These are phyloP conservation scores for Notiomystis cincta DNA, from an alignment of 2,113 vertebrate genomes.

Conservation along the genomic window DNA sequence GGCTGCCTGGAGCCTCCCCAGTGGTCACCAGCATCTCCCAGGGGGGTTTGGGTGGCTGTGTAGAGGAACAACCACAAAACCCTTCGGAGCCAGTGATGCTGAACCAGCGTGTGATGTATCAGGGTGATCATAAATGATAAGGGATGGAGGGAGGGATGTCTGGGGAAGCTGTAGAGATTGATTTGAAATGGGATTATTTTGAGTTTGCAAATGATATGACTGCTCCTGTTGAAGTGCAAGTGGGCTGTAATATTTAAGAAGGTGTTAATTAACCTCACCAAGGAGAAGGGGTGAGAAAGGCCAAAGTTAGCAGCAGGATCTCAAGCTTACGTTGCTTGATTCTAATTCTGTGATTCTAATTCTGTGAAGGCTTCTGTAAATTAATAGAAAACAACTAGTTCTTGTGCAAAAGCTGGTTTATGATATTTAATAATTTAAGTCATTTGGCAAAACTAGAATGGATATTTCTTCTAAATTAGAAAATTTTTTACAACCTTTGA, in stretches of 20 bases:
- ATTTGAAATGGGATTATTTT: background rate
- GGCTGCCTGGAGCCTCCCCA: background rate
- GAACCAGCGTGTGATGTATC: accelerated
- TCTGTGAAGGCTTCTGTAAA: background rate
- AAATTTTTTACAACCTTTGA: background rate
- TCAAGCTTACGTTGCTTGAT: background rate
- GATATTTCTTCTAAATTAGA: background rate
- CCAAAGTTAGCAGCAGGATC: background rate
- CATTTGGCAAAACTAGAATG: background rate
- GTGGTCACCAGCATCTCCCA: background rate
- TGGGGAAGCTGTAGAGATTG: background rate
- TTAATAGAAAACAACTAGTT: background rate
- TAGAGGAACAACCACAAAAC: background rate
- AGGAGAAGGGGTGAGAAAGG: background rate
- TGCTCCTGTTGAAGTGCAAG: background rate
- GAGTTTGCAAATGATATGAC: background rate
- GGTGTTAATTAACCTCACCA: background rate
- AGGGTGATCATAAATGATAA: background rate
- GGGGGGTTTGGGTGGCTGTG: accelerated
- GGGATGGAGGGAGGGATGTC: background rate
- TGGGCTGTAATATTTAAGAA: background rate
- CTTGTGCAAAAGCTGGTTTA: background rate
- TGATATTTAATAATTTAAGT: background rate
- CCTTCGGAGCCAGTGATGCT: background rate
- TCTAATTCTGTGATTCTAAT: background rate